Evolutionary conservation across 2,888 invertebrate genomes (phyloP).

Genomic region (Cantharis flavilabris): DNA sequence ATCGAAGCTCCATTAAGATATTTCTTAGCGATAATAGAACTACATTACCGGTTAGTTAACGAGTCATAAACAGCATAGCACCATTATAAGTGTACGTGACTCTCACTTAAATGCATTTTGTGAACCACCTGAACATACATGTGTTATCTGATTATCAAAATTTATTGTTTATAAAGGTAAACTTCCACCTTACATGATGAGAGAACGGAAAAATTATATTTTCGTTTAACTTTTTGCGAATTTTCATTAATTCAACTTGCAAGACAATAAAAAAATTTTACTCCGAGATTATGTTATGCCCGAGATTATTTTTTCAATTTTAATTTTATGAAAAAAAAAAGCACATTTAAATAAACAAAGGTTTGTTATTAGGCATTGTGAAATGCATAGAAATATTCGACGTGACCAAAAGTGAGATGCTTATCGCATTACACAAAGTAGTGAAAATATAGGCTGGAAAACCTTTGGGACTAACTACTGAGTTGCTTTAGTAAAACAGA

Average conservation of each 20-base stretch:
- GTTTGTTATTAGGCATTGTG: background rate
- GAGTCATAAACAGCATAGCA: slow-evolving; percentile 39
- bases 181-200: background rate
- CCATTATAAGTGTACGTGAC: slow-evolving; percentile 42
- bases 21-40: slow-evolving; percentile 23
- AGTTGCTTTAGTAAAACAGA: slow-evolving; percentile 19
- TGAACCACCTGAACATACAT: slow-evolving; percentile 14
- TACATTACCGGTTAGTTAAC: slow-evolving; percentile 40
- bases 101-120: slow-evolving; percentile 12
- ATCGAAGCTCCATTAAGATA: slow-evolving; percentile 26
- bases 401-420: slow-evolving; percentile 9
- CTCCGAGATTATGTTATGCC: no score
- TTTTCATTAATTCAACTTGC: background rate
- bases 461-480: slow-evolving; percentile 15
- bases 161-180: background rate
- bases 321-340: background rate
- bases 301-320: background rate
- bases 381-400: slow-evolving; percentile 6
- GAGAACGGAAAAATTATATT: background rate
- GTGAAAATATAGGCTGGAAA: slow-evolving; percentile 18
- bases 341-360: background rate
- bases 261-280: background rate
- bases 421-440: slow-evolving; percentile 22
- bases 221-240: background rate
- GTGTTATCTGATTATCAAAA: background rate